Conservation (phyloP, 2,888 invertebrate genomes). For the Spatulosminthurus flaviceps region DNA sequence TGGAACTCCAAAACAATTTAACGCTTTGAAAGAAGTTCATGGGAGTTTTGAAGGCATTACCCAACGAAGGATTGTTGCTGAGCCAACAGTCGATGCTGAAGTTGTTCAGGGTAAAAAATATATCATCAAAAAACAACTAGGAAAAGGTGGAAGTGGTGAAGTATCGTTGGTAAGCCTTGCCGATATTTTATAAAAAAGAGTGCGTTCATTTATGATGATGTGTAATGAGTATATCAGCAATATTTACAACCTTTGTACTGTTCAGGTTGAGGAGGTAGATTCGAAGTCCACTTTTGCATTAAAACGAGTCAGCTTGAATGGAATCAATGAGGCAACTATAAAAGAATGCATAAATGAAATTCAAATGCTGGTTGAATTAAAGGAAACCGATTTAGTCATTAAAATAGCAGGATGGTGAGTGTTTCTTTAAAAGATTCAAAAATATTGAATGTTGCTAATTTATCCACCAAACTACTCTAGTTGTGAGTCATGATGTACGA, state of each 20-base stretch:
- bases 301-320: constrained; percentile 83
- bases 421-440: neutral
- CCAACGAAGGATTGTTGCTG: neutral
- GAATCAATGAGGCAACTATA: constrained; percentile 75
- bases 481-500: too few relatives aligned
- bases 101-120: constrained; percentile 80
- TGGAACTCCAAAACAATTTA: constrained; percentile 4
- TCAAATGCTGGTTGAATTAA: constrained; percentile 79
- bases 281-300: constrained; percentile 75
- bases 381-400: constrained; percentile 84
- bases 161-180: constrained; percentile 71
- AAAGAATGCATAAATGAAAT: constrained; percentile 91
- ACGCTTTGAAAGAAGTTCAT: neutral
- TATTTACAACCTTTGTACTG: constrained; percentile 25
- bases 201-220: too few relatives aligned
- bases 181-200: too few relatives aligned
- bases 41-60: neutral
- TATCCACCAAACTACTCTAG: too few relatives aligned
- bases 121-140: constrained; percentile 78
- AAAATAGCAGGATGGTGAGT: constrained; percentile 87
- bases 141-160: constrained; percentile 89
- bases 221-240: too few relatives aligned
- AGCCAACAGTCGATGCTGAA: constrained; percentile 56
- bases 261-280: constrained; percentile 74
- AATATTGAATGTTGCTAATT: neutral